These are phyloP conservation scores for Pediacus dermestoides DNA, from an alignment of 2,888 invertebrate species.

Conservation along the genomic window DNA sequence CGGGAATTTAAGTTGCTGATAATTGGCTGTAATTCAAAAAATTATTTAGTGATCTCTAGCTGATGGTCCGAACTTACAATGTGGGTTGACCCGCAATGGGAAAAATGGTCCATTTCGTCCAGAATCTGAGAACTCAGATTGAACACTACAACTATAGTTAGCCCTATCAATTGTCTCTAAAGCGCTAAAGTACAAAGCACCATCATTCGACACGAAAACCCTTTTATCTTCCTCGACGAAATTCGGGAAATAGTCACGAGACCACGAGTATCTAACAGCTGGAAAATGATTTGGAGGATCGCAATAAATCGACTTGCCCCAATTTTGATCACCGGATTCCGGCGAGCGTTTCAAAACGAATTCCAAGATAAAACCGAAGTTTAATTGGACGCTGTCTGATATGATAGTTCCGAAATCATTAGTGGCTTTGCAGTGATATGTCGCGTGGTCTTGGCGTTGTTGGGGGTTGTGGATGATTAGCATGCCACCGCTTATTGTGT, in stretches of 20 bases:
- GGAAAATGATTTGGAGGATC: slow-evolving; percentile 93
- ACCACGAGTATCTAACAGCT: slow-evolving; percentile 86
- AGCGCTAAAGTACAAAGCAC: slow-evolving; percentile 91
- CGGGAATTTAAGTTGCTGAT: slow-evolving; percentile 87
- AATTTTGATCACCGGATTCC: slow-evolving; percentile 84
- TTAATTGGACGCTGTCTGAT: slow-evolving; percentile 81
- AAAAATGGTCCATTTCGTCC: slow-evolving; percentile 91
- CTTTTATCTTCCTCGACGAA: slow-evolving; percentile 90
- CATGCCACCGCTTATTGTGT: slow-evolving; percentile 87
- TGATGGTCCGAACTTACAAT: slow-evolving; percentile 60
- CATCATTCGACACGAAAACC: slow-evolving; percentile 91
- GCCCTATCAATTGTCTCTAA: slow-evolving; percentile 87
- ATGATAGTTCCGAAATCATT: slow-evolving; percentile 86
- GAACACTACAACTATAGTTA: slow-evolving; percentile 88
- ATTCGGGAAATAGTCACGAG: slow-evolving; percentile 83
- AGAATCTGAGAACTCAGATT: slow-evolving; percentile 79
- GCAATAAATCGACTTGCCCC: slow-evolving; percentile 90
- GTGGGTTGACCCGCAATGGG: slow-evolving; percentile 73
- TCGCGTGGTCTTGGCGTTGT: slow-evolving; percentile 74
- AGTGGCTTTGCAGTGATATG: slow-evolving; percentile 88
- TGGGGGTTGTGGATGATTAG: slow-evolving; percentile 84
- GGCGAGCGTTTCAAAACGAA: slow-evolving; percentile 83
- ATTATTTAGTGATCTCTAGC: too few relatives aligned
- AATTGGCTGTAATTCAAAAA: slow-evolving; percentile 60
- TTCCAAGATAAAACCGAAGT: slow-evolving; percentile 87